phyloP scores from a whole-genome alignment of 1,140 invertebrate genomes.

The Rhopalosiphum maidis region DNA sequence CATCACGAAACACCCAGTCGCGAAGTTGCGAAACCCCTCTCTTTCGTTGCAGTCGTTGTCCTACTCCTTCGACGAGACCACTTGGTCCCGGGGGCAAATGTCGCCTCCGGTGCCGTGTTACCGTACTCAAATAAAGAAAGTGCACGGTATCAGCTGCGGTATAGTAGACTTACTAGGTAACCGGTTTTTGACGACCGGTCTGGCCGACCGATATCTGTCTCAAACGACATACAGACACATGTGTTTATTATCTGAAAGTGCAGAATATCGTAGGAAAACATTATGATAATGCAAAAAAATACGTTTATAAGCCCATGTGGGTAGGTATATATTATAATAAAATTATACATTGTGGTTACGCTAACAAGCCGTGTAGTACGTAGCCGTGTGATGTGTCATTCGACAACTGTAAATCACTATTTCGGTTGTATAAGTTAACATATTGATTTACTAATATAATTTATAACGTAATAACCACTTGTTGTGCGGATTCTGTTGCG shows the following conservation, averaged over 20 bases:
- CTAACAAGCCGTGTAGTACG: neutral
- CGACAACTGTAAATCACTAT: neutral
- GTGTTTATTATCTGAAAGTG: neutral
- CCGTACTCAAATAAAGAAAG: neutral
- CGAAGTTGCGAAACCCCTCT: slow-evolving; percentile 3
- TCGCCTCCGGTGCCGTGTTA: neutral
- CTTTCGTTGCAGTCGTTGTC: neutral
- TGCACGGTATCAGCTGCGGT: neutral
- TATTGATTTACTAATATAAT: neutral
- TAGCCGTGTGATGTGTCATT: neutral
- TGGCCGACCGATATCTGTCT: slow-evolving; percentile 37
- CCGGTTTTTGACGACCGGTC: slow-evolving; percentile 18
- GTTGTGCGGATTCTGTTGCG: neutral
- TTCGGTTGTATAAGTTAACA: neutral
- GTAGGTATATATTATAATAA: neutral
- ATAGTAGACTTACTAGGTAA: neutral
- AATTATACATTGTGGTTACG: neutral
- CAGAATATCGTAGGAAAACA: neutral
- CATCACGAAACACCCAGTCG: slow-evolving; percentile 16
- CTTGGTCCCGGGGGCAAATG: neutral
- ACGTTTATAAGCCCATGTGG: neutral
- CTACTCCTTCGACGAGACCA: neutral
- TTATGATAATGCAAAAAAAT: neutral
- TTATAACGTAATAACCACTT: neutral
- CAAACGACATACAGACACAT: neutral